phyloP scores from a whole-genome alignment of 1,140 invertebrate genomes.

The Drosophila biarmipes region DNA sequence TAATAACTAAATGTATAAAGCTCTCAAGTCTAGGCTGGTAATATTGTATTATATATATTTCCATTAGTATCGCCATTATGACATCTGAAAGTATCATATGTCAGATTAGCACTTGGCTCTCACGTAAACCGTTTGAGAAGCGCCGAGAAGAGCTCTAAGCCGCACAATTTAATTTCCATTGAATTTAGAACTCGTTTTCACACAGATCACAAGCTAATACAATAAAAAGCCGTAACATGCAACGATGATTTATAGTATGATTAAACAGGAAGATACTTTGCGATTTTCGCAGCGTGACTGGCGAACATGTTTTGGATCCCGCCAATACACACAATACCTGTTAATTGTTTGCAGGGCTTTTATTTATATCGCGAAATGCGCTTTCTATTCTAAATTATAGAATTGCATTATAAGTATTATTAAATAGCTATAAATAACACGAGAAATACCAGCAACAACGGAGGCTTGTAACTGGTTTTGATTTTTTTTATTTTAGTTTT shows the following conservation, averaged over 20 bases:
- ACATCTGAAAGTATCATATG: slow-evolving; percentile 34
- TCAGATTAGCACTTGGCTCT: slow-evolving; percentile 29
- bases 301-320: slow-evolving; percentile 61
- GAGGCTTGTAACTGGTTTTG: slow-evolving; percentile 63
- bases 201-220: slow-evolving; percentile 44
- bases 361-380: slow-evolving; percentile 65
- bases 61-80: slow-evolving; percentile 27
- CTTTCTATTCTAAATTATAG: slow-evolving; percentile 77
- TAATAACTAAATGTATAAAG: slow-evolving; percentile 11
- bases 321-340: background rate
- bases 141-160: slow-evolving; percentile 21
- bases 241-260: slow-evolving; percentile 80
- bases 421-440: slow-evolving; percentile 82
- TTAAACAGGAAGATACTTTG: slow-evolving; percentile 80
- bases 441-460: slow-evolving; percentile 43
- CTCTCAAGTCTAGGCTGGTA: slow-evolving; percentile 2
- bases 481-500: slow-evolving; percentile 2
- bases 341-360: slow-evolving; percentile 61
- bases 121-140: slow-evolving; percentile 21
- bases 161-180: slow-evolving; percentile 49
- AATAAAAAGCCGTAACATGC: slow-evolving; percentile 61
- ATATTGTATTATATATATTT: slow-evolving; percentile 14
- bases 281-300: slow-evolving; percentile 68
- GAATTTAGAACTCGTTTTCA: slow-evolving; percentile 69
- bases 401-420: slow-evolving; percentile 83